A percentile compares a stretch with the other conserved stretches of the same genome.
Evolutionary conservation across 1,140 invertebrate species (phyloP).

Genomic region (Lethrus apterus): DNA sequence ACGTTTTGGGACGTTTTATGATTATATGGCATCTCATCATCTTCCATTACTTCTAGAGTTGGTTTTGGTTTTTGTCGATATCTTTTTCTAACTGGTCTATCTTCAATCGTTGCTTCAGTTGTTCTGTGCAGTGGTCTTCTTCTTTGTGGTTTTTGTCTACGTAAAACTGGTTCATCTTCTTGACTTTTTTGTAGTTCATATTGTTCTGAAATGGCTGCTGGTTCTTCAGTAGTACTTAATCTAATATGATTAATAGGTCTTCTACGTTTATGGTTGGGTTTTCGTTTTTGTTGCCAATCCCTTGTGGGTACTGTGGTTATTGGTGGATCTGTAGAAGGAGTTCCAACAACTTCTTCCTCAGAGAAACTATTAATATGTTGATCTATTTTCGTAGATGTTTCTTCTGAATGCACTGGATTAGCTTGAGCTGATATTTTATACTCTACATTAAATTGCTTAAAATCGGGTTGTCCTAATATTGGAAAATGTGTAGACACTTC

Average conservation of each 20-base stretch:
- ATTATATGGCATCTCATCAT: constrained; percentile 20
- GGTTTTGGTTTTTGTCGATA: constrained; percentile 16
- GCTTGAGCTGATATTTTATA: constrained; percentile 1
- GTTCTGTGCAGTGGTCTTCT: constrained; percentile 12
- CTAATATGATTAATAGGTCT: constrained; percentile 24
- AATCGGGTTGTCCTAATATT: constrained; percentile 31
- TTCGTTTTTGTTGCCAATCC: constrained; percentile 24
- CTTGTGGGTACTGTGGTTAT: constrained; percentile 26
- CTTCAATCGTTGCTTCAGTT: constrained; percentile 8
- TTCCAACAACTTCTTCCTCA: no score
- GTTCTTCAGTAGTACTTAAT: constrained; percentile 29
- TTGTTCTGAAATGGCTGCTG: constrained; percentile 18
- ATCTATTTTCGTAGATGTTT: no score
- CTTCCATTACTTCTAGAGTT: constrained; percentile 5
- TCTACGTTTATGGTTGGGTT: constrained; percentile 20
- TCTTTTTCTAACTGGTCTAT: constrained; percentile 3
- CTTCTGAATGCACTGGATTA: constrained; percentile 26
- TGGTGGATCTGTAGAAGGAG: no score
- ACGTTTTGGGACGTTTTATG: constrained; percentile 15
- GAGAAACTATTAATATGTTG: no score
- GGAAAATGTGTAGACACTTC: constrained; percentile 41
- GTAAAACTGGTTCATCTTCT: constrained; percentile 2
- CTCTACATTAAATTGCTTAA: constrained; percentile 8
- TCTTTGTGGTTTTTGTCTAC: constrained; percentile 12
- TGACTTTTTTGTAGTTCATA: constrained; percentile 23